These are phyloP conservation scores for Mus pahari DNA, from an alignment of 2,113 vertebrate species.

Conservation along the genomic window DNA sequence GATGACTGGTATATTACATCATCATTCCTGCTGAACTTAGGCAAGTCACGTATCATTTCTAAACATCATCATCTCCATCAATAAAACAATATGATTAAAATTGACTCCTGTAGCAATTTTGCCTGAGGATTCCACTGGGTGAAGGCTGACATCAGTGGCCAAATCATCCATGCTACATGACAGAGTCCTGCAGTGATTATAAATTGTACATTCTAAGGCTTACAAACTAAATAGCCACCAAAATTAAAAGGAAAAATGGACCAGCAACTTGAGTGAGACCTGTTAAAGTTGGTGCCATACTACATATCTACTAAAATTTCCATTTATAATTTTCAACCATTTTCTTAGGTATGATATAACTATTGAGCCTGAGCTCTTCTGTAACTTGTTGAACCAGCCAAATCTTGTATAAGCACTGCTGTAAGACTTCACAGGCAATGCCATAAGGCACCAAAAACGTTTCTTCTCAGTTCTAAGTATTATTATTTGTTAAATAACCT, in stretches of 20 bases:
- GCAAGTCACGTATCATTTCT: neutral
- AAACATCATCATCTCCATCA: neutral
- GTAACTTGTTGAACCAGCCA: neutral
- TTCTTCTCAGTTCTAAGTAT: neutral
- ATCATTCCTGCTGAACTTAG: too few relatives aligned
- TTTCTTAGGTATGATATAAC: neutral
- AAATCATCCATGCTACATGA: neutral
- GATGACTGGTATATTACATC: fast-evolving
- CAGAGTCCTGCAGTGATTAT: neutral
- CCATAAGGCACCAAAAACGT: neutral
- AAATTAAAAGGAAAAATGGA: neutral
- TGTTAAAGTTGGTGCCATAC: neutral
- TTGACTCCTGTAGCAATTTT: neutral
- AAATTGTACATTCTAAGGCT: neutral
- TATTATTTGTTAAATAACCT: neutral
- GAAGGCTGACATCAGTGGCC: neutral
- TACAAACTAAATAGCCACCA: neutral
- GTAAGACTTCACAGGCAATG: neutral
- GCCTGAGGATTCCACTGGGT: neutral
- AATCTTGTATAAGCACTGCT: neutral
- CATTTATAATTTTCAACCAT: neutral
- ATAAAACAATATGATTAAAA: neutral
- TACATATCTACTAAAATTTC: neutral
- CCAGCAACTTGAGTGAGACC: neutral
- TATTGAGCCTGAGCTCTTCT: neutral